Evolutionary conservation across 1,140 invertebrate genomes (phyloP).

Genomic region (Dreissena rostriformis): DNA sequence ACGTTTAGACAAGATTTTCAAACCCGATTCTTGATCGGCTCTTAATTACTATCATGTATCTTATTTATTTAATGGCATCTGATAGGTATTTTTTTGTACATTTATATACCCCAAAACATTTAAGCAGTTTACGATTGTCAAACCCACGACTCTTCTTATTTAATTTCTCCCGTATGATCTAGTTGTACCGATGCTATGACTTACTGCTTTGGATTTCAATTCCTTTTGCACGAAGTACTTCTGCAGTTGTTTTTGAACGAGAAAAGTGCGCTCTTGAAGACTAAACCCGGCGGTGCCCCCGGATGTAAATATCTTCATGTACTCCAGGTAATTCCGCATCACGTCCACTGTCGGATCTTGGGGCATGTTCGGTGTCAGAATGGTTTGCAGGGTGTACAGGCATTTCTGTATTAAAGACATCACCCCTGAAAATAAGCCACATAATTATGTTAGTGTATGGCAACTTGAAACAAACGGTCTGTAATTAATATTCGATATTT

Average conservation of each 20-base stretch:
- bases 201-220: slow-evolving; percentile 39
- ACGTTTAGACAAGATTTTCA: no score
- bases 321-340: slow-evolving; percentile 48
- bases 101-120: no score
- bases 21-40: no score
- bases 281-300: slow-evolving; percentile 1
- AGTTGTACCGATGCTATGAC: neutral
- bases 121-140: no score
- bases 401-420: slow-evolving; percentile 24
- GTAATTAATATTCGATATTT: neutral
- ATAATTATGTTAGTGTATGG: no score
- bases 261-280: slow-evolving; percentile 52
- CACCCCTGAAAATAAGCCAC: slow-evolving; percentile 31
- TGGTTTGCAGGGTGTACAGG: slow-evolving; percentile 13
- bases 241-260: slow-evolving; percentile 50
- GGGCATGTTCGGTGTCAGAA: slow-evolving; percentile 48
- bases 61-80: no score
- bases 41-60: no score
- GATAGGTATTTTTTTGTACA: no score
- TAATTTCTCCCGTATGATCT: no score
- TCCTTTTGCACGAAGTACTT: slow-evolving; percentile 46
- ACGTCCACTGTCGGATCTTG: slow-evolving; percentile 52
- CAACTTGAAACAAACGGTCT: neutral
- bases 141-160: no score
- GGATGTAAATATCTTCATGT: slow-evolving; percentile 39